These are phyloP conservation scores for Folsomia manolachei DNA, from an alignment of 2,888 invertebrate species.

Conservation along the genomic window DNA sequence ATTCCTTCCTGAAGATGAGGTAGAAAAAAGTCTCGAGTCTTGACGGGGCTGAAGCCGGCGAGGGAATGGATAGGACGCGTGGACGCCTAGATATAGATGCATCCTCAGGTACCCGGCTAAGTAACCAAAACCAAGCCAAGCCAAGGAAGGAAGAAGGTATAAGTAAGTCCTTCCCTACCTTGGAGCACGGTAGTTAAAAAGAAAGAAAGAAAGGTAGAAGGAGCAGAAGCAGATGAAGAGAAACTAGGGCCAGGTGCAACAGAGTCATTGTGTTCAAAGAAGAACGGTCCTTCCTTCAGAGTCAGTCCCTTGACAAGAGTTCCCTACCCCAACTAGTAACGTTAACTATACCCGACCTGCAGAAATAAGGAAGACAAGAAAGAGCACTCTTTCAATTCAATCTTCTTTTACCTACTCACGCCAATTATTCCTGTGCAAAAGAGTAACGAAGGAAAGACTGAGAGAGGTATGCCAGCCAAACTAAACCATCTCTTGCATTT, in stretches of 20 bases:
- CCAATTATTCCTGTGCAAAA: background rate
- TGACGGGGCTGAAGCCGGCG: background rate
- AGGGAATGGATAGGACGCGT: background rate
- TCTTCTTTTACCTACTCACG: no score
- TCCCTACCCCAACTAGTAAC: background rate
- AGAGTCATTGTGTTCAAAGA: slow-evolving; percentile 4
- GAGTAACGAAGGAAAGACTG: background rate
- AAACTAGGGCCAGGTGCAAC: slow-evolving; percentile 10
- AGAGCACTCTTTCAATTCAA: background rate
- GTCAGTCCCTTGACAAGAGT: no score
- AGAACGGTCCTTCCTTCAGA: slow-evolving; percentile 12
- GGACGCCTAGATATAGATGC: no score
- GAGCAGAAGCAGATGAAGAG: background rate
- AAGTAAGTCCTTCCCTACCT: no score
- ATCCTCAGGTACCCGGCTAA: background rate
- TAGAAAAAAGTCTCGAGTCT: background rate
- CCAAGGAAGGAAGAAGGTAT: background rate
- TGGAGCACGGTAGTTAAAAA: no score
- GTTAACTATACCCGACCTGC: background rate
- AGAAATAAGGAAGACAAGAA: background rate
- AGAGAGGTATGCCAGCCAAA: no score
- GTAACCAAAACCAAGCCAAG: background rate
- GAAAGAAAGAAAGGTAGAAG: background rate
- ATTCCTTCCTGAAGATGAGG: background rate
- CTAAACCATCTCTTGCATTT: no score